Percentiles rank a stretch among this genome's conserved stretches.
These are phyloP conservation scores for Adoxophyes honmai DNA, from an alignment of 1,140 invertebrate species.

Conservation along the genomic window DNA sequence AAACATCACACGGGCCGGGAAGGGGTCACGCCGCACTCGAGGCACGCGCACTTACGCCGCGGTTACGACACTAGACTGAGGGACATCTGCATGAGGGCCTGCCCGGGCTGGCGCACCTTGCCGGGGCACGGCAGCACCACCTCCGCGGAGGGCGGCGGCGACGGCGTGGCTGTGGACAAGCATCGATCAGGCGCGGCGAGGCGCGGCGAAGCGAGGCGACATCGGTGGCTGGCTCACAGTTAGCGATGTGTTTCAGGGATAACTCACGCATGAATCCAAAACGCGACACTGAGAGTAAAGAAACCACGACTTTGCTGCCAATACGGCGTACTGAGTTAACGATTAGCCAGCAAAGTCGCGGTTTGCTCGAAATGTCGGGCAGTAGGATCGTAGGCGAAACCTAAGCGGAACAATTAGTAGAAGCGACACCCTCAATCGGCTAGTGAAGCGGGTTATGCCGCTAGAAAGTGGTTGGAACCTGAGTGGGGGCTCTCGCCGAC, in stretches of 20 bases:
- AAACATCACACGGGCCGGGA: conserved; percentile 29
- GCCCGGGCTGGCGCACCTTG: conserved; percentile 56
- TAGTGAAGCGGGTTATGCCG: conserved; percentile 43
- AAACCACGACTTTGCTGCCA: no score
- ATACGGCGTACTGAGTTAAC: no score
- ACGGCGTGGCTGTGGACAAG: conserved; percentile 47
- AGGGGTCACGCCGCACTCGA: not conserved
- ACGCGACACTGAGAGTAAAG: no score
- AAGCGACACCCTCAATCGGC: conserved; percentile 52
- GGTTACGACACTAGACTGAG: conserved; percentile 49
- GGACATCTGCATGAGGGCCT: conserved; percentile 44
- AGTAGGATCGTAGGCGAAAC: not conserved
- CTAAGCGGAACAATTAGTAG: conserved; percentile 34
- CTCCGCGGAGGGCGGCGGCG: conserved; percentile 43
- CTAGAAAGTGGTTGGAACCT: conserved; percentile 60
- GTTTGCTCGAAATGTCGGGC: no score
- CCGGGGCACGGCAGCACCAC: conserved; percentile 69
- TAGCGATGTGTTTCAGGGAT: conserved; percentile 5
- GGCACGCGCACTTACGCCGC: conserved; percentile 46
- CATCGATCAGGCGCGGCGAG: conserved; percentile 25
- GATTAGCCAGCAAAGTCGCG: no score
- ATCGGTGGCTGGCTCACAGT: not conserved
- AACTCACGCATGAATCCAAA: not conserved
- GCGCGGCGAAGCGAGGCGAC: not conserved
- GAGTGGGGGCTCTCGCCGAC: conserved; percentile 39